Evolutionary conservation across 1,140 invertebrate species (phyloP), one percentile per base, ranked within the genome.

Genomic region (Ylistrum balloti): DNA sequence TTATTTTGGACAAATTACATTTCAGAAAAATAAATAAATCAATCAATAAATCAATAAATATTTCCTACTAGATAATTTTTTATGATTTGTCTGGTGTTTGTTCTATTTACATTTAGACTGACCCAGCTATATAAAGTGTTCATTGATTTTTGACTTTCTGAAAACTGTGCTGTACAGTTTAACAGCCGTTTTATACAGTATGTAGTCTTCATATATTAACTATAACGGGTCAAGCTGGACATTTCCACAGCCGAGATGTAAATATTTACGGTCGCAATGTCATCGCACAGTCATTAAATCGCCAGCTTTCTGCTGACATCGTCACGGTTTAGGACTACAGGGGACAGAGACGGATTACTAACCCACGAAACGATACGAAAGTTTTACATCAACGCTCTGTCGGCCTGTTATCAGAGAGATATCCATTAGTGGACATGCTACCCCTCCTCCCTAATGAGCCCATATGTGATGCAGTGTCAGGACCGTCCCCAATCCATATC

Each of bases 361-460:
- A 28, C 56, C 22, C 56, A 74, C 13, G 56, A 74, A 74, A 74
- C 56, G 56, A 28, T 74, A 74, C 1, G 20, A n/a, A 74, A 28
- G 28, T 28, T 74, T 74, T 74, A 74, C 56, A 74, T 74, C 56
- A 74, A 74, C 56, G n/a, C 56, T 28, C 56, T 74, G 56, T 74
- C 56, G 56, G 56, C 9, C 22, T n/a, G 1, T 74, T 74, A 74
- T 74, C 56, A 28, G 56, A 74, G 28, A 74, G 22, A n/a, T 3
- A 74, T 74, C 22, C 56, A 74, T 74, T 74, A 74, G 5, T 3
- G 9, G 17, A 74, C n/a, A 74, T 17, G 56, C 56, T 20, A 2
- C 45, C 56, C n/a, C 56, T 22, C 5, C 7, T 5, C 56, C 56
- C 56, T 74, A 74, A 74, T 74, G 56, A 74, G n/a, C 56, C 22